Percentiles rank a stretch among this genome's conserved stretches.
Conservation (phyloP, 2,888 invertebrate species). For the Lasioglossum villosulum region DNA sequence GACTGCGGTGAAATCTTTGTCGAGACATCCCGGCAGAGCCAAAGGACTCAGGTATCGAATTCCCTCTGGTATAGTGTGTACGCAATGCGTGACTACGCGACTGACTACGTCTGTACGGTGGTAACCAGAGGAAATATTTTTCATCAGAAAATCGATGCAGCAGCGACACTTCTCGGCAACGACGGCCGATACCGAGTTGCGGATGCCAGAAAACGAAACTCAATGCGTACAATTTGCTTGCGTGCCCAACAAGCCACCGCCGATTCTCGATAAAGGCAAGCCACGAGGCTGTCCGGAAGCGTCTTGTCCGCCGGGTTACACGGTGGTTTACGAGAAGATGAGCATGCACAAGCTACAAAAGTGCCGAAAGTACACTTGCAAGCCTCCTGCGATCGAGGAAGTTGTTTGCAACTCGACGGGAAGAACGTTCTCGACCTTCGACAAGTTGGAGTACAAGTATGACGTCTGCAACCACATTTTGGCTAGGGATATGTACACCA, state of each 20-base stretch:
- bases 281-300: conserved; percentile 84
- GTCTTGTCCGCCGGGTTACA: conserved; percentile 87
- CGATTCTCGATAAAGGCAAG: conserved; percentile 80
- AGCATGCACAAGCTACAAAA: conserved; percentile 72
- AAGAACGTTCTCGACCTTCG: conserved; percentile 92
- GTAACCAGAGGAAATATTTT: background rate
- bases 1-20: conserved; percentile 33
- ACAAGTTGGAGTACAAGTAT: conserved; percentile 91
- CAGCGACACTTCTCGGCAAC: background rate
- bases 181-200: background rate
- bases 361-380: conserved; percentile 87
- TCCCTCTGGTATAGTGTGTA: conserved; percentile 52
- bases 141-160: conserved; percentile 30
- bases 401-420: conserved; percentile 91
- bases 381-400: conserved; percentile 88
- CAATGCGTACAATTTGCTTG: conserved; percentile 87
- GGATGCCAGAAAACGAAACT: background rate
- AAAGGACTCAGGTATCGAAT: conserved; percentile 76
- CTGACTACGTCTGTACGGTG: background rate
- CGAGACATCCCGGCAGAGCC: conserved; percentile 11
- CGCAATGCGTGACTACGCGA: no score
- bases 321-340: conserved; percentile 85
- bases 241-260: conserved; percentile 85
- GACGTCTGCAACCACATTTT: conserved; percentile 92
- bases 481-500: conserved; percentile 88